phyloP scores from a whole-genome alignment of 2,113 vertebrate genomes.

The Eleginops maclovinus region DNA sequence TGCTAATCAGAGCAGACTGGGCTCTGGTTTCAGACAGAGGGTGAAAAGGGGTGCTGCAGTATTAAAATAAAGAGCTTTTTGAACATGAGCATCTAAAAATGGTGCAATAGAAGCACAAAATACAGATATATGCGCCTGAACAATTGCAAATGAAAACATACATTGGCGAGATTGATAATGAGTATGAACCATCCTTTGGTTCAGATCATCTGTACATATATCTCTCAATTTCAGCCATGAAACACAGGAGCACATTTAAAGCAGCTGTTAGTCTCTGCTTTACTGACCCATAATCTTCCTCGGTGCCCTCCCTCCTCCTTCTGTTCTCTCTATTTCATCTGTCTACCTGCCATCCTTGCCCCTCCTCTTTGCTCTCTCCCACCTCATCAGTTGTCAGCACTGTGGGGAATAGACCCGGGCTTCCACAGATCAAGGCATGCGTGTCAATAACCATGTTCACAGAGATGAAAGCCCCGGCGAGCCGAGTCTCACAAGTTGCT shows the following conservation, averaged over 20 bases:
- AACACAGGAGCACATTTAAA: neutral
- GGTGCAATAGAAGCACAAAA: no score
- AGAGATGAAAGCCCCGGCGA: slow-evolving; percentile 45
- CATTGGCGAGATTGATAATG: neutral
- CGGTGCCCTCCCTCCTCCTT: neutral
- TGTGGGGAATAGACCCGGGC: slow-evolving; percentile 13
- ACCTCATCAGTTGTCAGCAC: slow-evolving; percentile 37
- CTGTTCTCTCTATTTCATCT: slow-evolving; percentile 10
- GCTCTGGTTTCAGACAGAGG: no score
- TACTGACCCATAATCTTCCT: slow-evolving; percentile 7
- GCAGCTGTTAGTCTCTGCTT: slow-evolving; percentile 1
- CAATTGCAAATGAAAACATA: neutral
- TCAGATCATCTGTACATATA: neutral
- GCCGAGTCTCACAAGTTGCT: neutral
- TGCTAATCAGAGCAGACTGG: no score
- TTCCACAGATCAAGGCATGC: slow-evolving; percentile 45
- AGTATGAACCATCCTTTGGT: neutral
- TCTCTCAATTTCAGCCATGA: neutral
- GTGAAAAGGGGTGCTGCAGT: no score
- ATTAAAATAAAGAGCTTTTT: no score
- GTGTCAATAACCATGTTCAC: slow-evolving; percentile 44
- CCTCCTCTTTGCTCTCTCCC: slow-evolving; percentile 15
- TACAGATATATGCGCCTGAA: no score
- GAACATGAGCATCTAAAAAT: no score
- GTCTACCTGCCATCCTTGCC: slow-evolving; percentile 11